A percentile compares a stretch with the other conserved stretches of the same genome.
Evolutionary conservation across 2,888 invertebrate species (phyloP).

Genomic region (Xestoiulus laeticollis): DNA sequence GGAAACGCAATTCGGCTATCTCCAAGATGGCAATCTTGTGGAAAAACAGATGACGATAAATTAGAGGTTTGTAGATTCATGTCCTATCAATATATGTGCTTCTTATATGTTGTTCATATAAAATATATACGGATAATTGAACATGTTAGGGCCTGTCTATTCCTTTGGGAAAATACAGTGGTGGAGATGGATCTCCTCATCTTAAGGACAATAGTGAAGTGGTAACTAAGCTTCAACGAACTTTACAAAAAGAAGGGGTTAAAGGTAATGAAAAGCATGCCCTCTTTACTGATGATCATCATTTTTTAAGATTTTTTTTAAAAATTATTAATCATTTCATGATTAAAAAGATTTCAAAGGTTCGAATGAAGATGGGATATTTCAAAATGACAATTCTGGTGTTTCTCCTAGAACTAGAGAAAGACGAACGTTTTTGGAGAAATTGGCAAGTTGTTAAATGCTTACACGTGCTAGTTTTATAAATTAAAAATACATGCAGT

Average conservation of each 20-base stretch:
- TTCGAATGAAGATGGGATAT: background rate
- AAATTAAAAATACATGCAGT: background rate
- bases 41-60: background rate
- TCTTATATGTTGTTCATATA: too few relatives aligned
- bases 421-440: constrained; percentile 56
- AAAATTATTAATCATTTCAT: background rate
- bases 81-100: background rate
- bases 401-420: constrained; percentile 50
- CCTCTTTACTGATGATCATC: background rate
- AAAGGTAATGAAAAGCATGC: constrained; percentile 47
- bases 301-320: background rate
- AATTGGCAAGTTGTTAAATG: constrained; percentile 53
- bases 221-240: constrained; percentile 55
- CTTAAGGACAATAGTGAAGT: constrained; percentile 54
- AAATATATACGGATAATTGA: background rate
- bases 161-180: constrained; percentile 54
- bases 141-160: constrained; percentile 52
- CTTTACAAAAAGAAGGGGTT: constrained; percentile 53
- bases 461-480: background rate
- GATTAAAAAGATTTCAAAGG: background rate
- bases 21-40: background rate
- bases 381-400: background rate
- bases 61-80: background rate
- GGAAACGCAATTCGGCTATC: constrained; percentile 57
- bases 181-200: constrained; percentile 56